A percentile compares a stretch with the other conserved stretches of the same genome.
phyloP scores from a whole-genome alignment of 2,888 invertebrate species.

The Acanthosoma haemorrhoidale region DNA sequence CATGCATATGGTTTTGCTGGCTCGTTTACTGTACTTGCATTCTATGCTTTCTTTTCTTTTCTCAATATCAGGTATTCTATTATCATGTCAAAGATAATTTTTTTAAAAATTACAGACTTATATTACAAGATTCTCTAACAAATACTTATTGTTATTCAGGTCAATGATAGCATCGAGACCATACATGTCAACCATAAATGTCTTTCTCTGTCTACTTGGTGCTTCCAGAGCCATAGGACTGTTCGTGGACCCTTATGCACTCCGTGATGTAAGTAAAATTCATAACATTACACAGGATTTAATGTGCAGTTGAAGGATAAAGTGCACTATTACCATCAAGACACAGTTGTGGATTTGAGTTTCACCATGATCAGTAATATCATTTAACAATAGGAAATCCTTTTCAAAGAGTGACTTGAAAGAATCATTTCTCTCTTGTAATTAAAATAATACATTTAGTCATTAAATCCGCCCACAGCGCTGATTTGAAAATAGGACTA shows the following conservation, averaged over 20 bases:
- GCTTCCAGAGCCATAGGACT: slow-evolving; percentile 51
- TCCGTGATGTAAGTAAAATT: slow-evolving; percentile 49
- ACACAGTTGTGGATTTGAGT: no score
- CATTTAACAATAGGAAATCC: no score
- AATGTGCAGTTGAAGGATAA: no score
- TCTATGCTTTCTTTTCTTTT: slow-evolving; percentile 53
- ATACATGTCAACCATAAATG: slow-evolving; percentile 54
- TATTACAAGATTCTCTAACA: neutral
- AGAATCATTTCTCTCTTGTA: no score
- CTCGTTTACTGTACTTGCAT: slow-evolving; percentile 53
- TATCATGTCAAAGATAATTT: no score
- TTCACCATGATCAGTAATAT: no score
- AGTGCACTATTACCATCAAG: no score
- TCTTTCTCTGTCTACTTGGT: slow-evolving; percentile 53
- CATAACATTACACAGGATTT: no score
- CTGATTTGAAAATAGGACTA: no score
- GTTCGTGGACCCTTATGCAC: slow-evolving; percentile 56
- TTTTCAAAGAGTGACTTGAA: no score
- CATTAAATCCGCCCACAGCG: no score
- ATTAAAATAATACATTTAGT: no score
- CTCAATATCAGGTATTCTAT: slow-evolving; percentile 50
- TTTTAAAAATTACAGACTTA: neutral
- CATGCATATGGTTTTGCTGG: slow-evolving; percentile 55
- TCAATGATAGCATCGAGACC: slow-evolving; percentile 52
- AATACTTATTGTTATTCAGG: slow-evolving; percentile 43